phyloP scores from a whole-genome alignment of 2,113 vertebrate species.

The Oreochromis spilurus region DNA sequence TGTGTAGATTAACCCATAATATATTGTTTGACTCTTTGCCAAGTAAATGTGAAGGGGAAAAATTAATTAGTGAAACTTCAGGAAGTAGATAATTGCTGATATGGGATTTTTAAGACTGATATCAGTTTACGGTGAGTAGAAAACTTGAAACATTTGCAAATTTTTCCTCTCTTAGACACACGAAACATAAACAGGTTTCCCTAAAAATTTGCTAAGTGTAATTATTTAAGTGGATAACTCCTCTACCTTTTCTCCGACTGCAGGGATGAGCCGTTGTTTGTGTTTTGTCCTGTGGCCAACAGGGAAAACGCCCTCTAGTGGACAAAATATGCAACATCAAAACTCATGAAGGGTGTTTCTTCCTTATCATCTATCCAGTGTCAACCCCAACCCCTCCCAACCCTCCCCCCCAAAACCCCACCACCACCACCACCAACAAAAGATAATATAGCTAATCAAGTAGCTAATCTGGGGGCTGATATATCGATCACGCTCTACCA shows the following conservation, averaged over 20 bases:
- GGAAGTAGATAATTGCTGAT: neutral
- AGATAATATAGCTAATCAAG: neutral
- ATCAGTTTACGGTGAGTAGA: fast-evolving
- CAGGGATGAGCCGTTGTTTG: neutral
- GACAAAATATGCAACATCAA: neutral
- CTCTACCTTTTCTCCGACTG: neutral
- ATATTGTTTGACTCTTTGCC: neutral
- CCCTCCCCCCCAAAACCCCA: too few species aligned
- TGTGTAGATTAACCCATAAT: neutral
- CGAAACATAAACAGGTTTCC: neutral
- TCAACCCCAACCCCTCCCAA: fast-evolving
- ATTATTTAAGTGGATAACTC: neutral
- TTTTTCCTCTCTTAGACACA: neutral
- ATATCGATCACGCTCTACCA: neutral
- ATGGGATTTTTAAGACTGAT: neutral
- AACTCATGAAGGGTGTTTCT: neutral
- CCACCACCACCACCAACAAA: neutral
- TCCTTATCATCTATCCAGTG: neutral
- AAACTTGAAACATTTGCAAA: neutral
- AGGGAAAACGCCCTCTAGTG: neutral
- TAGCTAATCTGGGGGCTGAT: neutral
- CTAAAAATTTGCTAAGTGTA: neutral
- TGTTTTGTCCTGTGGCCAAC: too few species aligned
- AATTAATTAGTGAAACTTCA: neutral
- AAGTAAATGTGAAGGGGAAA: neutral